phyloP scores from a whole-genome alignment of 2,113 vertebrate species.

The Stigmatopora nigra region DNA sequence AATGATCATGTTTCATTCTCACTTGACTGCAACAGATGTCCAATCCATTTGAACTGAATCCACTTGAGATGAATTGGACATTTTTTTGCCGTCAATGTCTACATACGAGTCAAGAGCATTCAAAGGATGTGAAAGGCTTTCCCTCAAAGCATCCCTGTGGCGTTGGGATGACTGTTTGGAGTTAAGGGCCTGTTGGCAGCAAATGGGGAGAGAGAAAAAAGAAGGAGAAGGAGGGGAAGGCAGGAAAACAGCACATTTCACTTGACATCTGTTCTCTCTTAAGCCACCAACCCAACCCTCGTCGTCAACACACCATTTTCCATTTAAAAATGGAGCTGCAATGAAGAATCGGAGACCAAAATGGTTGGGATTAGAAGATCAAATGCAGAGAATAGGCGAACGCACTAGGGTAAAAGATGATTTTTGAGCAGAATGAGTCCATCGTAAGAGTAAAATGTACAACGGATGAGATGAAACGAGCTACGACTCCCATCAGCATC shows the following conservation, averaged over 20 bases:
- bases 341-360: neutral
- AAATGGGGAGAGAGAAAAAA: conserved; percentile 38
- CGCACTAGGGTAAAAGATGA: conserved; percentile 19
- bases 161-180: conserved; percentile 28
- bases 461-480: conserved; percentile 34
- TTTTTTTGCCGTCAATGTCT: neutral
- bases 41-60: too few relatives aligned
- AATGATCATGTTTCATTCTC: too few relatives aligned
- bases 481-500: conserved; percentile 24
- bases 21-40: too few relatives aligned
- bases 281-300: conserved; percentile 45
- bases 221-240: conserved; percentile 35
- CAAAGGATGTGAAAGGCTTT: neutral
- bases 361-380: neutral
- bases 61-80: neutral
- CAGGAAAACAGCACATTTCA: conserved; percentile 53
- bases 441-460: conserved; percentile 43
- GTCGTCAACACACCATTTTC: conserved; percentile 10
- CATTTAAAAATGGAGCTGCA: conserved; percentile 3
- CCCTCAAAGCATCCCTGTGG: neutral
- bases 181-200: conserved; percentile 50
- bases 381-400: neutral
- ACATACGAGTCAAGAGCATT: neutral
- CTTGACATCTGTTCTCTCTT: conserved; percentile 68
- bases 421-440: conserved; percentile 38